phyloP scores from a whole-genome alignment of 2,113 vertebrate species.

The Spizaetus ornatus region DNA sequence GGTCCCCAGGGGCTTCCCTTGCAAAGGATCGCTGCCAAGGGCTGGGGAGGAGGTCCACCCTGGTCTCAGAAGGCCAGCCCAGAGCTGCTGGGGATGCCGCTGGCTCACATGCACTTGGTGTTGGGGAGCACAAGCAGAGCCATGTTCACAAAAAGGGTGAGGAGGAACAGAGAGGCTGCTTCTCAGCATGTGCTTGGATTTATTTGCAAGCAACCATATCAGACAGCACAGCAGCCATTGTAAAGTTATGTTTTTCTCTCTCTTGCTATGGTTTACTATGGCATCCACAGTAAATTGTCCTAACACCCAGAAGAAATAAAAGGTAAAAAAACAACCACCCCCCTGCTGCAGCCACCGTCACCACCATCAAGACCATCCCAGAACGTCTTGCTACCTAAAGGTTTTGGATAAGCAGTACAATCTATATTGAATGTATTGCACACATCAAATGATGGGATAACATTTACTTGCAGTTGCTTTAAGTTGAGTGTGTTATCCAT shows the following conservation, averaged over 20 bases:
- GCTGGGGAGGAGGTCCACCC: neutral
- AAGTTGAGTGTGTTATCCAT: neutral
- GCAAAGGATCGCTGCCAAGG: neutral
- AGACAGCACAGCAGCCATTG: neutral
- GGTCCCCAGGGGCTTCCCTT: neutral
- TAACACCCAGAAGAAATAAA: neutral
- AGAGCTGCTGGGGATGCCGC: neutral
- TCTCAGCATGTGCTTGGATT: neutral
- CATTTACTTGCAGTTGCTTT: neutral
- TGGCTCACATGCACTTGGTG: rapidly evolving
- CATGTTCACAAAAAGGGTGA: neutral
- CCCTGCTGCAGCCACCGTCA: neutral
- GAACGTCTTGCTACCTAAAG: neutral
- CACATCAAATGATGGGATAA: neutral
- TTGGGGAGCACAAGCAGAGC: rapidly evolving
- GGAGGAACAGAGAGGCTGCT: neutral
- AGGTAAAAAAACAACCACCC: rapidly evolving
- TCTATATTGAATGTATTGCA: neutral
- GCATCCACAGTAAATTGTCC: neutral
- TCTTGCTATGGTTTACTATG: neutral
- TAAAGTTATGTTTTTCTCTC: neutral
- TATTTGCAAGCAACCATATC: neutral
- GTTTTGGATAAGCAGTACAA: neutral
- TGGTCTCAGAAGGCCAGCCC: neutral
- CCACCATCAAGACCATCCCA: neutral